Evolutionary conservation across 2,113 vertebrate genomes (phyloP), one percentile per base, ranked within the genome.

Genomic region (Illadopsis cleaveri): DNA sequence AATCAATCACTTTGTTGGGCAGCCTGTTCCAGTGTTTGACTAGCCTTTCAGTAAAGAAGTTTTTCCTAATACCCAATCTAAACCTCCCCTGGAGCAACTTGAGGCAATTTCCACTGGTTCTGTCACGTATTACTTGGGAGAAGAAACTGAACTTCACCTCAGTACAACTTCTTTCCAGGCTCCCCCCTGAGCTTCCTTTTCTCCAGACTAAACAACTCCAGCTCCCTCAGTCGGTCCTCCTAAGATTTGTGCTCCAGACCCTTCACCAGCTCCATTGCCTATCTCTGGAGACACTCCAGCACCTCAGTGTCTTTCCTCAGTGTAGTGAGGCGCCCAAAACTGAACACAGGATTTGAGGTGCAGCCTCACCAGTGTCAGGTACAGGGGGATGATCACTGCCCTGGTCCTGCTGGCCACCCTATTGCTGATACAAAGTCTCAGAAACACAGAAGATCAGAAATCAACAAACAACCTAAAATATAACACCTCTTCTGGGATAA

Each of bases 281-380:
- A 35, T 50, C 25, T 76, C 61, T 17, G 11, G 51, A 22, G 1
- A 42, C 0, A 3, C 13, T 76, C 24, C 31, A 58, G 27, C 13
- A 21, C 17, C 22, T 35, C 53, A 35, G 6, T 22, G 17, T 44
- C 24, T 6, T 27, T 68, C 31, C 30, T n/a, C n/a, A n/a, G n/a
- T 17, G 5, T 3, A 42, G 12, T 11, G 44, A 66, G 5, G 5
- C 11, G 22, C 21, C 25, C 45, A 58, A 7, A 68, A 37, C 11
- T 4, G 6, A 12, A 27, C 37, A 19, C 9, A 37, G 18, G 6
- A 37, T 21, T 51, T 5, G 4, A 68, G 37, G 13, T 14, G 25
- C 4, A 9, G 31, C 44, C 20, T 66, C 82, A 48, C 24, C 31
- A 35, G 35, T 5, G 51, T 24, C 0, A 0, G 30, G 15, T 13